Evolutionary conservation across 1,140 invertebrate genomes (phyloP).

Genomic region (Drosophila pseudoobscura): DNA sequence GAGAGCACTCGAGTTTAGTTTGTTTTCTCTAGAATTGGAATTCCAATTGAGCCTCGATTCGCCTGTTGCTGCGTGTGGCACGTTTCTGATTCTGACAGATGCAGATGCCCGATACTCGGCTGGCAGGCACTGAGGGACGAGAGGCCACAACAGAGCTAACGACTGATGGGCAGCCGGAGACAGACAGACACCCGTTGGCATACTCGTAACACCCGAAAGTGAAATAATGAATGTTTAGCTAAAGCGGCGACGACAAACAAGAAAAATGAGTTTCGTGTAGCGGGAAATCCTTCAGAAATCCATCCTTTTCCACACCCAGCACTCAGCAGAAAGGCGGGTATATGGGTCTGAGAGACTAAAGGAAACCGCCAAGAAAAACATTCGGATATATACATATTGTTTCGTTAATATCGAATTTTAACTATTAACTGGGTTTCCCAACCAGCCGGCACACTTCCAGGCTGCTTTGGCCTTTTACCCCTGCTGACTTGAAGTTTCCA

Average conservation of each 20-base stretch:
- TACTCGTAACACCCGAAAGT: slow-evolving; percentile 4
- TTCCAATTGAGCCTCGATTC: background rate
- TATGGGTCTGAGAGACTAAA: too few species aligned
- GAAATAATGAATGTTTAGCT: slow-evolving; percentile 55
- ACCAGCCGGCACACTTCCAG: too few species aligned
- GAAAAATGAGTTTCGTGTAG: slow-evolving; percentile 40
- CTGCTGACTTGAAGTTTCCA: too few species aligned
- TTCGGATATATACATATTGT: too few species aligned
- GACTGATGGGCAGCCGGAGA: background rate
- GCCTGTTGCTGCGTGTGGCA: slow-evolving; percentile 17
- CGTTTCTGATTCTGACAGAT: background rate
- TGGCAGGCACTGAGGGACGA: background rate
- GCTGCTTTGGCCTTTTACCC: too few species aligned
- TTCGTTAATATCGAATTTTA: too few species aligned
- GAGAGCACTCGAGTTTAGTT: too few species aligned
- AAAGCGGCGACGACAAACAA: slow-evolving; percentile 33
- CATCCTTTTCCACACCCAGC: slow-evolving; percentile 19
- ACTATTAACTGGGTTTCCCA: too few species aligned
- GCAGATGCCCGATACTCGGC: background rate
- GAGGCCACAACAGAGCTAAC: too few species aligned
- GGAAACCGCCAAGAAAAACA: too few species aligned
- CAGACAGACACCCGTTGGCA: slow-evolving; percentile 22
- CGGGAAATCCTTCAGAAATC: slow-evolving; percentile 29
- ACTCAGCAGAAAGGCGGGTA: background rate
- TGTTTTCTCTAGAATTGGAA: too few species aligned